Conservation (phyloP, 2,888 invertebrate genomes). For the Lacanobia oleracea region DNA sequence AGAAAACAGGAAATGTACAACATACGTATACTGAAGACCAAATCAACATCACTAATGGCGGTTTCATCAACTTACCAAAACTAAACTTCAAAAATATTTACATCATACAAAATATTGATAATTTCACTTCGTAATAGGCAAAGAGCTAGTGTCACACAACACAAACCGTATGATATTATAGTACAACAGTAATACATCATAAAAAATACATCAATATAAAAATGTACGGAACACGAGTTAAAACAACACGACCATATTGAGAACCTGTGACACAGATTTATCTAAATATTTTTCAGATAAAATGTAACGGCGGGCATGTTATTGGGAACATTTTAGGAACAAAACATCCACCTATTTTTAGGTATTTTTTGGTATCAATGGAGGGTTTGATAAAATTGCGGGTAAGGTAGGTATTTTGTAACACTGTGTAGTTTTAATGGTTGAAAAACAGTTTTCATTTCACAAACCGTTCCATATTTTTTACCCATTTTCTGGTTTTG, state of each 20-base stretch:
- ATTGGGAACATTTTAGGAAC: constrained; percentile 1
- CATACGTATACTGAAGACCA: background rate
- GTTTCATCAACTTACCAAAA: background rate
- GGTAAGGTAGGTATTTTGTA: background rate
- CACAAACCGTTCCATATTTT: background rate
- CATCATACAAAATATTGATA: background rate
- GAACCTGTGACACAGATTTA: constrained; percentile 63
- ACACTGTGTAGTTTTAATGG: background rate
- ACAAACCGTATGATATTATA: constrained; percentile 50
- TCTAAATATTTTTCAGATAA: constrained; percentile 44
- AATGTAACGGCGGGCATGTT: constrained; percentile 15
- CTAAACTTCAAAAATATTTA: constrained; percentile 9
- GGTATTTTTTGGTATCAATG: background rate
- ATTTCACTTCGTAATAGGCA: constrained; percentile 24
- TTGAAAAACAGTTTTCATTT: background rate
- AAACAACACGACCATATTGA: constrained; percentile 48
- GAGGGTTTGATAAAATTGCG: constrained; percentile 3
- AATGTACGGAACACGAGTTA: constrained; percentile 49
- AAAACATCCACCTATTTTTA: constrained; percentile 1
- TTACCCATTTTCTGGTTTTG: background rate
- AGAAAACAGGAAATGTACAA: background rate
- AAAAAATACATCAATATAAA: constrained; percentile 65
- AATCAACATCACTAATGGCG: background rate
- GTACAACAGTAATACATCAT: constrained; percentile 61
- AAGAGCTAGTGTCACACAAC: constrained; percentile 24